Base-by-base conservation (phyloP, 2,888 invertebrate species). In the Leptopilina drosophilae region DNA sequence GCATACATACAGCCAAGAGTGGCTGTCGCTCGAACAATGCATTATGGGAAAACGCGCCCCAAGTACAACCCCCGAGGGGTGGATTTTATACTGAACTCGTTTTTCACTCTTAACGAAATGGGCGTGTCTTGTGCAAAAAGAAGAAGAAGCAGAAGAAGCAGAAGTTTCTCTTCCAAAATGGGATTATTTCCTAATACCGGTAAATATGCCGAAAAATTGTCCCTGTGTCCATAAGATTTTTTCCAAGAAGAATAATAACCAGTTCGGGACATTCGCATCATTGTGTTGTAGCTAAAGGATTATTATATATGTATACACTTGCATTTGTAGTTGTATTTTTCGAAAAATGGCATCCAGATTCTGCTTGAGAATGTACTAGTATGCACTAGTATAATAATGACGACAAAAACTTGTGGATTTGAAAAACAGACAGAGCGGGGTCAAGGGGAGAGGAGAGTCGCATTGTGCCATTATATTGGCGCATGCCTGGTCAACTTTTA, bases 161-260 rank as follows among this genome's bases (percentile, higher is more conserved):
- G 0, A 42, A 42, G 42, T 42, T 42, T 42, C 7, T 33, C 33
- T 33, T 84, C 53, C 33, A 0, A 73, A 73, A 56, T 73, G 53
- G 69, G 69, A 87, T 89, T 88, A 88, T 49, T 11, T 85, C 86
- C 85, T 83, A 86, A 86, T 84, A 85, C 87, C 82, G 81, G 82
- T 82, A 86, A 87, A 87, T 87, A 86, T 84, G 77, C 76, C 76
- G 80, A 78, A 81, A 84, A 87, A 85, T 83, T 67, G 79, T 79
- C 62, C 33, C 33, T 33, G 33, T 64, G 53, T 64, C 49, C 49
- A 33, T 33, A 42, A 42, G 42, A 56, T 1, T 8, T 26, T 20
- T 33, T 20, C n/a, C 53, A 53, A 62, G 69, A 5, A 33, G 26
- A 73, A 73, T 14, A 67, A 67, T 67, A 56, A 73, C 69, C 56